Conservation (phyloP, 2,888 invertebrate genomes). For the Entomobrya multifasciata region DNA sequence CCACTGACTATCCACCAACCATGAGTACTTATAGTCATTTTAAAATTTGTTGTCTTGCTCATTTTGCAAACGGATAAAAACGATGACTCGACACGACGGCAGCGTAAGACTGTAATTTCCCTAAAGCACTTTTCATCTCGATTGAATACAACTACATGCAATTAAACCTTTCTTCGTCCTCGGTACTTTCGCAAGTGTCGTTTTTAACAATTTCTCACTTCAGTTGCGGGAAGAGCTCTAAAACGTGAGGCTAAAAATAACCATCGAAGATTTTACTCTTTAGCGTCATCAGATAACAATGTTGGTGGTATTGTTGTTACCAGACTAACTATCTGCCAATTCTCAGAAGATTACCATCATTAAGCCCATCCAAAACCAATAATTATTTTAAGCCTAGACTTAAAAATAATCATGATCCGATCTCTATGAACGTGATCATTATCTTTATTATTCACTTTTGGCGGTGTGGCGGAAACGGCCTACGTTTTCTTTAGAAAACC, state of each 20-base stretch:
- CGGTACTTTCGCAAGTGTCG: too few relatives aligned
- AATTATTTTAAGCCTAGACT: conserved; percentile 12
- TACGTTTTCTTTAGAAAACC: background rate
- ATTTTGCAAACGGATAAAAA: conserved; percentile 13
- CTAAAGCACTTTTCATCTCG: conserved; percentile 25
- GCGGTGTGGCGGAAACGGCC: too few relatives aligned
- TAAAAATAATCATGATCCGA: conserved; percentile 11
- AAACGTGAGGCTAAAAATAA: conserved; percentile 34
- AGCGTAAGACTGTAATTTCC: background rate
- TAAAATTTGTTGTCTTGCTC: background rate
- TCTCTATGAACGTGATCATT: conserved; percentile 5
- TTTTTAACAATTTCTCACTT: conserved; percentile 7
- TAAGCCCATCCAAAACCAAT: conserved; percentile 1
- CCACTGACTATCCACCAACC: conserved; percentile 12
- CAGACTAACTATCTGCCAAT: conserved; percentile 28
- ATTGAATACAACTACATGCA: background rate
- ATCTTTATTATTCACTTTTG: background rate
- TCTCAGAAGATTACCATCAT: conserved; percentile 19
- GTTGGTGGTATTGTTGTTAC: conserved; percentile 50
- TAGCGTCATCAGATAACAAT: conserved; percentile 23
- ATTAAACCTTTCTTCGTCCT: background rate
- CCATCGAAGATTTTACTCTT: background rate
- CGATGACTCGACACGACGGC: background rate
- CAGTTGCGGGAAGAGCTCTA: background rate
- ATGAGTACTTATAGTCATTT: background rate